Base-by-base conservation (phyloP, 30 jellyfish, hydroid and myxozoan genomes). In the Chrysaora quinquecirrha region DNA sequence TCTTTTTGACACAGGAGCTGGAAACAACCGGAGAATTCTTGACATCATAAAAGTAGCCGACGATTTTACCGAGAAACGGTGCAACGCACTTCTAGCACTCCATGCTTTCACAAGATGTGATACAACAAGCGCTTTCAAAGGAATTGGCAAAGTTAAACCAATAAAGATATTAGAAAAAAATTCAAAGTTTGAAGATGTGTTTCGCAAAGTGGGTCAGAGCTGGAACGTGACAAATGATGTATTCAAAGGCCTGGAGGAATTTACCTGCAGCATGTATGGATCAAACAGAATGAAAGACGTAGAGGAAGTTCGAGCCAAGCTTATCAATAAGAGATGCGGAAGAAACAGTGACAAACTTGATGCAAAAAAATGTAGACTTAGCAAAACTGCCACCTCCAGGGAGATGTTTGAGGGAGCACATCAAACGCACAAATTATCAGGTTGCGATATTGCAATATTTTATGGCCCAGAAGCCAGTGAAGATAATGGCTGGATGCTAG, bases 211-310 rank as follows among this genome's bases (percentile, higher is more conserved):
- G 72, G 33, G 72, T 60, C 72, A 60, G 72, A 4, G 72, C 72
- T 60, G 72, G 28, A 60, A 60, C 72, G 28, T 60, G 72, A 60
- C 72, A n/a, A 22, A 60, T 60, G 72, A 60, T 60, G 72, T 60
- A 60, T 60, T 60, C 72, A 60, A 60, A 60, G 72, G 72, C 72
- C 72, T 60, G 23, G 72, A 60, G 23, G 72, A 60, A 60, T 60
- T 60, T 25, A 60, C 72, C 72, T 60, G 72, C 72, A 60, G 72
- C 28, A n/a, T 60, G 72, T 60, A 60, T 20, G 33, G 32, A 25
- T 60, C 22, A 60, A n/a, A 60, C 33, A 60, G 72, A 60, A 60
- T 60, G 72, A 60, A 60, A 60, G 72, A 60, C 10, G 72, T 60
- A n/a, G 72, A 60, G 11, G 72, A 60, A 60, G 72, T 60, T 60